Conservation (phyloP, 2,797 vertebrate genomes). For the Cheirogaleus major region DNA sequence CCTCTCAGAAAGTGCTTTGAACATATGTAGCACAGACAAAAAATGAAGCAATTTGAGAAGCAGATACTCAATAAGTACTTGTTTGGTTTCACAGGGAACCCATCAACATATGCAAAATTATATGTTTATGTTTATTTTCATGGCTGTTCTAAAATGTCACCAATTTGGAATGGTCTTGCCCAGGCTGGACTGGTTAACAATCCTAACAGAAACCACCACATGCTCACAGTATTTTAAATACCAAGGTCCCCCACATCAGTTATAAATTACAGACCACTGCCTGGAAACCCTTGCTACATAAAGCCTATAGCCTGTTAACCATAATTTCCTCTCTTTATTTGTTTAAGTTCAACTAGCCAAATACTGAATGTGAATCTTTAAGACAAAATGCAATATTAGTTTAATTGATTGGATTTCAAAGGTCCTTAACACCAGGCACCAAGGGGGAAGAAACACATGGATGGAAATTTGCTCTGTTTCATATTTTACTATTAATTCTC, state of each 20-base stretch:
- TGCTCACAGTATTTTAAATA: slow-evolving; percentile 30
- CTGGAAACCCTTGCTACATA: slow-evolving; percentile 31
- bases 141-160: slow-evolving; percentile 20
- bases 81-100: slow-evolving; percentile 31
- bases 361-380: background rate
- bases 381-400: background rate
- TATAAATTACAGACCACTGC: slow-evolving; percentile 40
- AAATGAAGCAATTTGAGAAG: slow-evolving; percentile 36
- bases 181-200: slow-evolving; percentile 26
- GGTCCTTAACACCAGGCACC: background rate
- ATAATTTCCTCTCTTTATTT: slow-evolving; percentile 40
- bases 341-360: slow-evolving; percentile 41
- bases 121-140: slow-evolving; percentile 49
- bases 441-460: background rate
- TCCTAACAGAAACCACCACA: slow-evolving; percentile 49
- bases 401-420: slow-evolving; percentile 50
- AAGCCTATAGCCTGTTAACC: slow-evolving; percentile 24
- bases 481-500: background rate
- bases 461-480: background rate
- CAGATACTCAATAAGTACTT: background rate
- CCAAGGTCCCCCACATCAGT: slow-evolving; percentile 31
- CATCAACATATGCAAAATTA: slow-evolving; percentile 30
- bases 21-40: background rate
- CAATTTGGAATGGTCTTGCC: slow-evolving; percentile 6
- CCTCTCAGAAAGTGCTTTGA: slow-evolving; percentile 10